Evolutionary conservation across 2,888 invertebrate species (phyloP), one percentile per base, ranked within the genome.

Genomic region (Scaptomyza reducta): DNA sequence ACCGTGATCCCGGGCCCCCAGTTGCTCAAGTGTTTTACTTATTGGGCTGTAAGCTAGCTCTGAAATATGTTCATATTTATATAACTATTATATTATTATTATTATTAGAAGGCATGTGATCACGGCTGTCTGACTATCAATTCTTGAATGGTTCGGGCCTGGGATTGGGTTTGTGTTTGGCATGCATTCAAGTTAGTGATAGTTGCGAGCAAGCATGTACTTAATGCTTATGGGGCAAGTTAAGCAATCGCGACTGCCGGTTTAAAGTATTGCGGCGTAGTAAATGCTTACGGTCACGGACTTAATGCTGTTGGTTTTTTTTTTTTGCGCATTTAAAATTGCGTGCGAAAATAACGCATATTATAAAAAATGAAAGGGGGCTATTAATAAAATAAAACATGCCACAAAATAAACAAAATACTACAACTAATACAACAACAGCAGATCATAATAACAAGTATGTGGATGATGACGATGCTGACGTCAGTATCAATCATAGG

Each of bases 351-450:
- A 47, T 22, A 59, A 27, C 33, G 50, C 25, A 49, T 49, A 53
- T 45, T 31, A 58, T 44, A 38, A 50, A 50, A 45, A 49, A 53
- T 46, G 42, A 53, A 56, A 67, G 54, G 53, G 53, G 57, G 58
- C 58, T 60, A 59, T 78, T 65, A 67, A 57, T 67, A 75, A 51
- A 31, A 60, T 35, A 65, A 45, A 55, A 47, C 45, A 60, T 47
- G 55, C 56, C 42, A 45, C 44, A 38, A 35, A 40, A 61, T 18
- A 60, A 57, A 63, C 68, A 62, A 63, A 71, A 61, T 45, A 61
- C 58, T 40, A 35, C 42, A 45, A 42, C 35, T 35, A 70, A 54
- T 31, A 45, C 9, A 38, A 35, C 16, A 22, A 63, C n/a, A 16
- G 6, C n/a, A 14, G 11, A 46, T 41, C 13, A 51, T 47, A n/a